These are phyloP conservation scores for Ptyas mucosa DNA, from an alignment of 2,113 vertebrate species.

Conservation along the genomic window DNA sequence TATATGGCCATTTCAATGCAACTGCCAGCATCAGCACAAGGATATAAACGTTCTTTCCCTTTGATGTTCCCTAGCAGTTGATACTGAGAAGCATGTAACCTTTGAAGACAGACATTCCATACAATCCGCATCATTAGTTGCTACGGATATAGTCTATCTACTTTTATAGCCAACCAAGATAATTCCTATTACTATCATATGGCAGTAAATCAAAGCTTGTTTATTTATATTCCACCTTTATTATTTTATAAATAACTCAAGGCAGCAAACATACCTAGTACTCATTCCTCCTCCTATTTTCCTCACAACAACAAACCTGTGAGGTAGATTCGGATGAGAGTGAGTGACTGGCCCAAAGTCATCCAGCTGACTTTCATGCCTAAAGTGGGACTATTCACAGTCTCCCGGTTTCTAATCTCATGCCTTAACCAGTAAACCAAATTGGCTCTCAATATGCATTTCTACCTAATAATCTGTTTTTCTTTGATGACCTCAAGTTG, in stretches of 20 bases:
- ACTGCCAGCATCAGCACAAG: neutral
- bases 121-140: neutral
- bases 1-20: neutral
- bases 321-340: neutral
- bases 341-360: neutral
- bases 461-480: neutral
- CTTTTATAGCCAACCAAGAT: neutral
- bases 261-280: neutral
- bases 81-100: neutral
- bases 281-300: neutral
- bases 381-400: neutral
- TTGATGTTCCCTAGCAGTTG: neutral
- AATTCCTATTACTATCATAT: neutral
- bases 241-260: neutral
- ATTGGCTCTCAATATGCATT: neutral
- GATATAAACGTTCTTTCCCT: neutral
- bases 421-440: neutral
- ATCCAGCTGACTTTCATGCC: neutral
- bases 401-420: neutral
- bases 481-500: neutral
- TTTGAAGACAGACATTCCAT: neutral
- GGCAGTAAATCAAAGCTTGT: neutral
- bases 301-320: neutral
- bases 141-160: neutral
- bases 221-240: neutral